A percentile compares a stretch with the other conserved stretches of the same genome.
phyloP scores from a whole-genome alignment of 2,113 vertebrate species.

The Amblyornis subalaris region DNA sequence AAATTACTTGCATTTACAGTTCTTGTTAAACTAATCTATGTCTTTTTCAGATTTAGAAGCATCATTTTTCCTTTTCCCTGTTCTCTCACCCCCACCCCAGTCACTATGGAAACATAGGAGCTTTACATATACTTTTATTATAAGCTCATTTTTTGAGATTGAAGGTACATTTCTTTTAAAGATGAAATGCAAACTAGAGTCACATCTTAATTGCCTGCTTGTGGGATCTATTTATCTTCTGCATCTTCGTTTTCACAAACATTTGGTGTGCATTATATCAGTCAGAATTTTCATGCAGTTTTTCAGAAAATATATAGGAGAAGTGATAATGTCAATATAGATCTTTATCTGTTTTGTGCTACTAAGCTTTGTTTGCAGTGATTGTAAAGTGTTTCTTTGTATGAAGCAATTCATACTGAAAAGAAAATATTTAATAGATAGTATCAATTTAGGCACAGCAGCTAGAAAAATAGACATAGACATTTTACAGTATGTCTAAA shows the following conservation, averaged over 20 bases:
- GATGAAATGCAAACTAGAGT: conserved; percentile 14
- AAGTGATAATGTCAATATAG: conserved; percentile 17
- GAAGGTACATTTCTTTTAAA: conserved; percentile 23
- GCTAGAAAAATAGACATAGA: conserved; percentile 38
- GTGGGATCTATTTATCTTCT: conserved; percentile 25
- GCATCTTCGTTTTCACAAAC: conserved; percentile 29
- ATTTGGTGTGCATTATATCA: conserved; percentile 29
- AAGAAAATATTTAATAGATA: conserved; percentile 59
- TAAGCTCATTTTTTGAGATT: conserved; percentile 27
- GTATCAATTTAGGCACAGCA: conserved; percentile 39
- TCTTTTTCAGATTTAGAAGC: conserved; percentile 56
- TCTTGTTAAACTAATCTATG: conserved; percentile 53
- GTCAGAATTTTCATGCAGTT: conserved; percentile 44
- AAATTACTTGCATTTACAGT: conserved; percentile 61
- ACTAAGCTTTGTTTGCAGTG: conserved; percentile 26
- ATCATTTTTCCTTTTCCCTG: neutral
- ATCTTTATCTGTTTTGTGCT: conserved; percentile 34
- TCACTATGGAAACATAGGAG: conserved; percentile 48
- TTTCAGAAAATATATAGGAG: conserved; percentile 16
- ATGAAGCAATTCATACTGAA: conserved; percentile 11
- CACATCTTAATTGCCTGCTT: conserved; percentile 42
- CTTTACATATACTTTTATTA: conserved; percentile 12
- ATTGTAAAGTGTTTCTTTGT: conserved; percentile 47
- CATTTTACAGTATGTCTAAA: conserved; percentile 52
- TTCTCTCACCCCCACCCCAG: neutral